Percentiles rank a stretch among this genome's conserved stretches.
These are phyloP conservation scores for Azemiops feae DNA, from an alignment of 2,113 vertebrate species.

Conservation along the genomic window DNA sequence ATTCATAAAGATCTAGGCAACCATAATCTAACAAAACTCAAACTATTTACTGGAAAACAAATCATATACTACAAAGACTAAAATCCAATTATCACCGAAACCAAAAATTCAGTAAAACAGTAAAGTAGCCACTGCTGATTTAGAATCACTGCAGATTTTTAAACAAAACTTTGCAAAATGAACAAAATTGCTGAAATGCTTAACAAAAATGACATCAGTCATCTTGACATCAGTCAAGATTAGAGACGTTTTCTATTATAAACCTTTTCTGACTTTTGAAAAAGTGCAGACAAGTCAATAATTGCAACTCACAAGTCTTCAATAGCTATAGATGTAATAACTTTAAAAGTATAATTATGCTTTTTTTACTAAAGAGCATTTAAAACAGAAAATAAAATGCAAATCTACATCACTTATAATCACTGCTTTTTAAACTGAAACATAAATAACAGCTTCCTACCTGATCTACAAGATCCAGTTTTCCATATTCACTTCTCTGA, in stretches of 20 bases:
- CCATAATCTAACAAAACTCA: conserved; percentile 62
- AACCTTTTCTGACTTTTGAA: conserved; percentile 24
- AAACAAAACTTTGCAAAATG: background rate
- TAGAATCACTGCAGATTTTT: background rate
- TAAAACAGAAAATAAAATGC: conserved; percentile 15
- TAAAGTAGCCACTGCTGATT: background rate
- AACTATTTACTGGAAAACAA: conserved; percentile 56
- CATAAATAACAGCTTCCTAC: conserved; percentile 10
- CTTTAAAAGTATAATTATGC: background rate
- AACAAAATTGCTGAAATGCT: conserved; percentile 25
- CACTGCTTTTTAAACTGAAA: background rate
- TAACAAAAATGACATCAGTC: background rate
- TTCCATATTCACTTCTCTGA: conserved; percentile 32
- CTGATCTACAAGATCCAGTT: conserved; percentile 11
- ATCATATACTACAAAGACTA: conserved; percentile 55
- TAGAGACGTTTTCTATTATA: conserved; percentile 55
- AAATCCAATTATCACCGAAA: conserved; percentile 10
- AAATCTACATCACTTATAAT: background rate
- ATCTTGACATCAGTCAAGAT: conserved; percentile 45
- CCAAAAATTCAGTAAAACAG: conserved; percentile 21
- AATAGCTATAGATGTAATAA: background rate
- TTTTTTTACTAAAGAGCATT: background rate
- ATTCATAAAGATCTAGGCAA: conserved; percentile 54
- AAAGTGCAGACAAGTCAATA: conserved; percentile 22
- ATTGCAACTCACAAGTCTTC: conserved; percentile 31